Conservation (phyloP, 23 tunicate genomes). For the Clavelina lepadiformis region DNA sequence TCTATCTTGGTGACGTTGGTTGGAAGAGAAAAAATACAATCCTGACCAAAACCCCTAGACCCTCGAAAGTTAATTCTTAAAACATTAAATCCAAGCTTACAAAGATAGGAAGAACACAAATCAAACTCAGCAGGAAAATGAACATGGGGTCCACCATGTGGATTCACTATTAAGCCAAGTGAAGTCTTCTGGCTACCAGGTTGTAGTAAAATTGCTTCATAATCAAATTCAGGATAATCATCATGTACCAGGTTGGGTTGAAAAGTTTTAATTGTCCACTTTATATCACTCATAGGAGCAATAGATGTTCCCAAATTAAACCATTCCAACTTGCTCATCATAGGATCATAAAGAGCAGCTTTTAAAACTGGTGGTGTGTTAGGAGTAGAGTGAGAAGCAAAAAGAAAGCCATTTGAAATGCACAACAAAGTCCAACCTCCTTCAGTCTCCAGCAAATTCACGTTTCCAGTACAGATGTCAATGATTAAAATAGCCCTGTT, state of each 20-base stretch:
- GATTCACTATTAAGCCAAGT: slow-evolving; percentile 44
- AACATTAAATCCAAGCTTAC: slow-evolving; percentile 59
- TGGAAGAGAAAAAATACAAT: slow-evolving; percentile 40
- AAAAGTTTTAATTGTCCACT: slow-evolving; percentile 30
- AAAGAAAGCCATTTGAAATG: slow-evolving; percentile 39
- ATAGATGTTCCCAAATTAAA: slow-evolving; percentile 11
- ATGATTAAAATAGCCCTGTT: slow-evolving; percentile 18
- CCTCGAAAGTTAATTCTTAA: slow-evolving; percentile 74
- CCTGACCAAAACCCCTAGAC: slow-evolving; percentile 73
- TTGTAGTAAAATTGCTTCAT: slow-evolving; percentile 52
- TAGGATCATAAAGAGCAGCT: slow-evolving; percentile 14
- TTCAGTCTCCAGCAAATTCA: slow-evolving; percentile 22
- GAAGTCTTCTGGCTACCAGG: slow-evolving; percentile 9
- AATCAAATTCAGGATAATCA: slow-evolving; percentile 41
- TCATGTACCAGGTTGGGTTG: slow-evolving; percentile 27
- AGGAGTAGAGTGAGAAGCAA: slow-evolving; percentile 52
- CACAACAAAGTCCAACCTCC: slow-evolving; percentile 24
- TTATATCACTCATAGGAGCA: slow-evolving; percentile 9
- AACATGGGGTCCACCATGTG: slow-evolving; percentile 89
- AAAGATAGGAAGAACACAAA: slow-evolving; percentile 14
- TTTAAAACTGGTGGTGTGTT: slow-evolving; percentile 25
- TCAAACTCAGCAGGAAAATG: slow-evolving; percentile 39
- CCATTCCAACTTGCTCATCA: slow-evolving; percentile 42
- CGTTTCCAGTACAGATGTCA: slow-evolving; percentile 33
- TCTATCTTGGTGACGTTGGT: slow-evolving; percentile 56